Percentiles rank a stretch among this genome's conserved stretches.
phyloP scores from a whole-genome alignment of 2,113 vertebrate genomes.

The Sitta europaea region DNA sequence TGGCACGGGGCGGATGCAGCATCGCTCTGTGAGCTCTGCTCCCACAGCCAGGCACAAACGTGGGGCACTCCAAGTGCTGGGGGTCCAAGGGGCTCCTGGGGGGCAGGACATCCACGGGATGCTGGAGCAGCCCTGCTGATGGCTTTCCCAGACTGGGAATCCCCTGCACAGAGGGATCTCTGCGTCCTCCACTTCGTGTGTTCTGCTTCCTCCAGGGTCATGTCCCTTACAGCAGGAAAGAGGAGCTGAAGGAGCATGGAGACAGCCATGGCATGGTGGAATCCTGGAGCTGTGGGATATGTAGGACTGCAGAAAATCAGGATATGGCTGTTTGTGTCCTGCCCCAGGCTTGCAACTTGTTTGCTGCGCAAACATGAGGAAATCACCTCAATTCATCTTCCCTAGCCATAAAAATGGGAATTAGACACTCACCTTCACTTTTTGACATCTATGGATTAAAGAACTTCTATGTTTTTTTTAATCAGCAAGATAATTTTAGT shows the following conservation, averaged over 20 bases:
- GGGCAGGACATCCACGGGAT: fast-evolving
- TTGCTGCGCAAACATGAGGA: not conserved
- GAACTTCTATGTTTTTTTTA: not conserved
- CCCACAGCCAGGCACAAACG: too few species aligned
- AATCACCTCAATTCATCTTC: not conserved
- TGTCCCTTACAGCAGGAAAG: fast-evolving
- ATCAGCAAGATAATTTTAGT: not conserved
- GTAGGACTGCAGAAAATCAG: not conserved
- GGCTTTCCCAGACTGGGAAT: not conserved
- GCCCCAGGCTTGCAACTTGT: not conserved
- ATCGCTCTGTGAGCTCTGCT: not conserved
- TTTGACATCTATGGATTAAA: not conserved
- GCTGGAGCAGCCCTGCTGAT: not conserved
- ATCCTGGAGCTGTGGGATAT: not conserved
- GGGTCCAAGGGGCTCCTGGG: not conserved
- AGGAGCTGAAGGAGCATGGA: not conserved
- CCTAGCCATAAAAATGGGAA: not conserved
- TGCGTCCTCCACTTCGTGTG: not conserved
- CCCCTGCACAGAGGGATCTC: not conserved
- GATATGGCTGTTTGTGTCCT: not conserved
- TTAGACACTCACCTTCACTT: not conserved
- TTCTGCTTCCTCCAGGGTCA: not conserved
- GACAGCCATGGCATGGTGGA: not conserved
- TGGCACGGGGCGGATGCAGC: fast-evolving
- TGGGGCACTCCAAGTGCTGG: not conserved